phyloP scores from a whole-genome alignment of 2,888 invertebrate species.

The Chymomyza procnemis region DNA sequence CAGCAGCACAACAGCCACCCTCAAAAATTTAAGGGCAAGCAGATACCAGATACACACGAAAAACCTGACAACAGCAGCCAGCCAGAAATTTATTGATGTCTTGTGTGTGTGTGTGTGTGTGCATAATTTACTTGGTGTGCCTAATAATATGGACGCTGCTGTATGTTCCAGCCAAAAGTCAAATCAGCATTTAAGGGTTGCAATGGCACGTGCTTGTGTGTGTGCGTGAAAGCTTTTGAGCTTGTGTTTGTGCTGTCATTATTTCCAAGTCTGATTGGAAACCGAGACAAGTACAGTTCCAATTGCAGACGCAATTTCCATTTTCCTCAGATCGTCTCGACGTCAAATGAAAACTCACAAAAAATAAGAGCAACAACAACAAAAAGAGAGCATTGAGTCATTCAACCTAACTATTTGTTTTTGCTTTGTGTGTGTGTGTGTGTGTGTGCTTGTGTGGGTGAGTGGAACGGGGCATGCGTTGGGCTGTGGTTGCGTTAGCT shows the following conservation, averaged over 20 bases:
- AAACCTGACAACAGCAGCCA: neutral
- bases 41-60: slow-evolving; percentile 2
- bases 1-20: slow-evolving; percentile 33
- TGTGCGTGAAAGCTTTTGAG: neutral
- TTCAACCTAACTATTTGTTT: neutral
- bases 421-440: slow-evolving; percentile 2
- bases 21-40: slow-evolving; percentile 30
- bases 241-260: neutral
- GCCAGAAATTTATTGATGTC: neutral
- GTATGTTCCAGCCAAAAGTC: slow-evolving; percentile 6
- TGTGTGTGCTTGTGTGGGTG: neutral
- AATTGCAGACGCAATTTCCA: slow-evolving; percentile 34
- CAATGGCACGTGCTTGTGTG: neutral
- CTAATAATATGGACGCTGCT: slow-evolving; percentile 27
- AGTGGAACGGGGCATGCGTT: slow-evolving; percentile 40
- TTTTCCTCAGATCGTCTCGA: neutral
- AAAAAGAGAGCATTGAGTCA: slow-evolving; percentile 1
- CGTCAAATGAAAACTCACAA: neutral
- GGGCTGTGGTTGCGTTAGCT: slow-evolving; percentile 15
- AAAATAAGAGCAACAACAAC: neutral
- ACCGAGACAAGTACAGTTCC: slow-evolving; percentile 52
- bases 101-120: neutral
- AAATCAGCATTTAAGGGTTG: neutral
- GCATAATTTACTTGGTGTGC: slow-evolving; percentile 3
- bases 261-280: slow-evolving; percentile 12